Percentiles rank a stretch among this genome's conserved stretches.
Evolutionary conservation across 2,888 invertebrate species (phyloP).

Genomic region (Drosophila histrio): DNA sequence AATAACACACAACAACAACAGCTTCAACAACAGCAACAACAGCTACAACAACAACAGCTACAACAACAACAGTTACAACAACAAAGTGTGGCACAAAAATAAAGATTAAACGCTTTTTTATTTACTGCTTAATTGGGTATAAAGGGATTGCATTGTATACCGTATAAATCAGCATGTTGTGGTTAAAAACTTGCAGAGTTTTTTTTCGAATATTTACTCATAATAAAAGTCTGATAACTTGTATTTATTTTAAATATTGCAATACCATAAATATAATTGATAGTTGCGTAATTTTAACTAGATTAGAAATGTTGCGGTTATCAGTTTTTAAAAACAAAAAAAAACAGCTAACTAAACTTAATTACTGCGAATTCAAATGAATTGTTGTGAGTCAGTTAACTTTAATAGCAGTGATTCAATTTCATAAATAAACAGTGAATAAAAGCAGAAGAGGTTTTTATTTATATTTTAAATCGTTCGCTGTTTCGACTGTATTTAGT

Average conservation of each 20-base stretch:
- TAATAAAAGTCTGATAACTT: not conserved
- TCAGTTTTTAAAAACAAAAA: not conserved
- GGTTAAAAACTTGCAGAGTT: conserved; percentile 5
- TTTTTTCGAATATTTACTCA: not conserved
- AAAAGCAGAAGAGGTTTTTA: too few relatives aligned
- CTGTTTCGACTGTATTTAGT: too few relatives aligned
- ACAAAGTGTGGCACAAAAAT: conserved; percentile 3
- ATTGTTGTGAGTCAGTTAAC: too few relatives aligned
- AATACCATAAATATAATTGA: not conserved
- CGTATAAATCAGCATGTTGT: conserved; percentile 21
- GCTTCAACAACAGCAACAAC: conserved; percentile 16
- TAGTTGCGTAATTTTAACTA: not conserved
- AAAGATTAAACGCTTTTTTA: conserved; percentile 49
- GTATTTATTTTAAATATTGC: not conserved
- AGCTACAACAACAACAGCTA: conserved; percentile 21
- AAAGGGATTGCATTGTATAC: conserved; percentile 31
- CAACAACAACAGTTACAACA: conserved; percentile 7
- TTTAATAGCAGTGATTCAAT: too few relatives aligned
- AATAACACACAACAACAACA: conserved; percentile 22
- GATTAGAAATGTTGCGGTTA: not conserved
- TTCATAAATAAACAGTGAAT: too few relatives aligned
- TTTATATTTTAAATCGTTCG: too few relatives aligned
- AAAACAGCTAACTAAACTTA: not conserved
- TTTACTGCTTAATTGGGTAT: conserved; percentile 45
- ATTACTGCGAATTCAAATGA: too few relatives aligned